These are phyloP conservation scores for Eclectus roratus DNA, from an alignment of 2,113 vertebrate genomes.

Conservation along the genomic window DNA sequence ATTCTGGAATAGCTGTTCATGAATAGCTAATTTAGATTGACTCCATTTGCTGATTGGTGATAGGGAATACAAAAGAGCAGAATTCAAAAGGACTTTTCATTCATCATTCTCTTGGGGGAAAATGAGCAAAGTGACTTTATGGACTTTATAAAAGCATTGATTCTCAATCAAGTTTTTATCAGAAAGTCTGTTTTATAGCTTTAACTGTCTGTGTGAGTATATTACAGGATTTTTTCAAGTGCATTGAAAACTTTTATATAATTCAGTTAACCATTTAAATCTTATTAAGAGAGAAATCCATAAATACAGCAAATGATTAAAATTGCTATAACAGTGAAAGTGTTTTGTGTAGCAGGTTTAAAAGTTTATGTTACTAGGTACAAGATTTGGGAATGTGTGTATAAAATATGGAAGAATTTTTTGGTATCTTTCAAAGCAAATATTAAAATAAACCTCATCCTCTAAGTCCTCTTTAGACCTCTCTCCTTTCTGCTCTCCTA, in stretches of 20 bases:
- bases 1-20: not conserved
- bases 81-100: conserved; percentile 33
- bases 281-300: not conserved
- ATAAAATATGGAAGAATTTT: not conserved
- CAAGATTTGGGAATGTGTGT: not conserved
- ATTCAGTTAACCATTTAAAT: not conserved
- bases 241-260: not conserved
- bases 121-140: conserved; percentile 21
- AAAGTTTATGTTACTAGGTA: not conserved
- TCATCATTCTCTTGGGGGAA: conserved; percentile 5
- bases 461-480: not conserved
- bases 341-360: not conserved
- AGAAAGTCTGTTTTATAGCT: not conserved
- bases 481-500: not conserved
- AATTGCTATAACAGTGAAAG: not conserved
- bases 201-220: not conserved
- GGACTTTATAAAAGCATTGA: not conserved
- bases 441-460: not conserved
- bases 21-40: conserved; percentile 40
- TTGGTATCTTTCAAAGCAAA: not conserved
- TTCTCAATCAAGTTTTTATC: not conserved
- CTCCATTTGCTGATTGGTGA: conserved; percentile 10
- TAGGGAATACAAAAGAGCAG: conserved; percentile 27
- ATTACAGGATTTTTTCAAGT: not conserved
- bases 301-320: not conserved